phyloP scores from a whole-genome alignment of 2,888 invertebrate genomes.

The Philereme transversata region DNA sequence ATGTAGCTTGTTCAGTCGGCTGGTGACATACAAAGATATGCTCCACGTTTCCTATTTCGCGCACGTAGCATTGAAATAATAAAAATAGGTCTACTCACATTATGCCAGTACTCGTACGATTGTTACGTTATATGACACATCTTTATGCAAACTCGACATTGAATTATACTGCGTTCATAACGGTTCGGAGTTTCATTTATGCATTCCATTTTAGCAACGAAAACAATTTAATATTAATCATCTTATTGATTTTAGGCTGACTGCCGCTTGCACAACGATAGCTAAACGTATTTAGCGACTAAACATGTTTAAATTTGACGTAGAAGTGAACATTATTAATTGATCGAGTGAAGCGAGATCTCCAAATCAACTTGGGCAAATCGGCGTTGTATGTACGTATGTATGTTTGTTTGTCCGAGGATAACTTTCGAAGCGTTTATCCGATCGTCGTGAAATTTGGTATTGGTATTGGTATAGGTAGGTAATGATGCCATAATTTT shows the following conservation, averaged over 20 bases:
- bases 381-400: no score
- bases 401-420: no score
- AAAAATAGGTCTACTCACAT: background rate
- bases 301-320: no score
- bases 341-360: no score
- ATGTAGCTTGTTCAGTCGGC: background rate
- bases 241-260: background rate
- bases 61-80: slow-evolving; percentile 2
- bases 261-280: no score
- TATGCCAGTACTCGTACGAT: background rate
- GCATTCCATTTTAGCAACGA: background rate
- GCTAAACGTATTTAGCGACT: no score
- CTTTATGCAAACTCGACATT: background rate
- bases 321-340: no score
- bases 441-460: no score
- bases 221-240: background rate
- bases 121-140: background rate
- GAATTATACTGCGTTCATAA: background rate
- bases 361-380: no score
- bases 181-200: background rate
- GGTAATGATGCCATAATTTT: no score
- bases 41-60: slow-evolving; percentile 1
- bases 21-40: background rate
- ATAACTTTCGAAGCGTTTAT: no score
- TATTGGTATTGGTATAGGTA: no score